Evolutionary conservation across 2,888 invertebrate species (phyloP).

Genomic region (Seira ritae): DNA sequence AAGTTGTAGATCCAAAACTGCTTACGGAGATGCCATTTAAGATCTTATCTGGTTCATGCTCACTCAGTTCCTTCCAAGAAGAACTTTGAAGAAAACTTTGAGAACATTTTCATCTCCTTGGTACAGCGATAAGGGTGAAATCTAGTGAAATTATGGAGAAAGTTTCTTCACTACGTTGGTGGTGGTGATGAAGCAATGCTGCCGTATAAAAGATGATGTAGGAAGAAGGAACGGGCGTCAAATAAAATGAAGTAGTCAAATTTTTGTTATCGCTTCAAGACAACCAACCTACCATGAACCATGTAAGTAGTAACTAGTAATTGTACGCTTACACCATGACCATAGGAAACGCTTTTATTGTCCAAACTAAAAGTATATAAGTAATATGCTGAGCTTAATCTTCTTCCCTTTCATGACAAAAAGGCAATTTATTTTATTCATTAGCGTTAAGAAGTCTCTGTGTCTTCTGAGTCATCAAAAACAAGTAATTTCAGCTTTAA

Average conservation of each 20-base stretch:
- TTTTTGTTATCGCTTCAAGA: too few species aligned
- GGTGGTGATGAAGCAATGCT: constrained; percentile 20
- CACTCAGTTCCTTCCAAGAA: neutral
- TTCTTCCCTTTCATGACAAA: too few species aligned
- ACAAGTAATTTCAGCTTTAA: too few species aligned
- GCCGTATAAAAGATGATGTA: constrained; percentile 15
- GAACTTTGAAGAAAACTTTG: neutral
- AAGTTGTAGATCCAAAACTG: constrained; percentile 7
- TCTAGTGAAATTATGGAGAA: constrained; percentile 71
- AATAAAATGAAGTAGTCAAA: neutral
- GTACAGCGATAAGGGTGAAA: constrained; percentile 67
- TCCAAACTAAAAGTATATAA: too few species aligned
- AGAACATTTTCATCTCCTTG: constrained; percentile 26
- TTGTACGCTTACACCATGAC: too few species aligned
- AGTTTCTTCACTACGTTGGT: constrained; percentile 56
- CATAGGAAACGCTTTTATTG: constrained; percentile 18
- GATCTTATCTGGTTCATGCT: neutral
- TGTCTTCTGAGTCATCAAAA: too few species aligned
- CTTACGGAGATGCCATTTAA: constrained; percentile 3
- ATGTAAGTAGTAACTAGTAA: too few species aligned
- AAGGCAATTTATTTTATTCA: too few species aligned
- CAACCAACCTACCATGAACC: too few species aligned
- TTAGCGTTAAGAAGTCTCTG: too few species aligned
- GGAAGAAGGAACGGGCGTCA: neutral
- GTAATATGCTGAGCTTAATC: too few species aligned